These are phyloP conservation scores for Cotesia glomerata DNA, from an alignment of 1,140 invertebrate genomes.

Conservation along the genomic window DNA sequence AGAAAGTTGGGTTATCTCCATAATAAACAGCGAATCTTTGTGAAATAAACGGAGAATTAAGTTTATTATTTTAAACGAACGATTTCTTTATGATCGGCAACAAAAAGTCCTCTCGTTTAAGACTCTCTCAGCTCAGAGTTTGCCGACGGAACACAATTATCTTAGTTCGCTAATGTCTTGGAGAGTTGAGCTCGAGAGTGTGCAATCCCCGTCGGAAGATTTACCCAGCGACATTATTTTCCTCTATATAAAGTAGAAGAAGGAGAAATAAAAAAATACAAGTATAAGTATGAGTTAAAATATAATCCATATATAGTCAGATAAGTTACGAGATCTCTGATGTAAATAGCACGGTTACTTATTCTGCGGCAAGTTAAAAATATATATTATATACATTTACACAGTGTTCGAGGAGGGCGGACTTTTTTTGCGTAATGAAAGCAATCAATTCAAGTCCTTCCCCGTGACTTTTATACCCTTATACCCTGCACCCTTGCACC, in stretches of 20 bases:
- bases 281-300: neutral
- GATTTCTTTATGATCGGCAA: neutral
- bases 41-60: too few relatives aligned
- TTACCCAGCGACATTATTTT: conserved; percentile 37
- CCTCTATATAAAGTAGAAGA: conserved; percentile 6
- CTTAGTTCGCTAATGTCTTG: conserved; percentile 31
- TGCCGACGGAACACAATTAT: conserved; percentile 26
- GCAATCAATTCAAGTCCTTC: conserved; percentile 62
- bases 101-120: neutral
- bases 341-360: conserved; percentile 62
- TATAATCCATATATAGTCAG: conserved; percentile 33
- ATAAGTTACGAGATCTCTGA: conserved; percentile 61
- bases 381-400: conserved; percentile 31
- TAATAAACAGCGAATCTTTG: too few relatives aligned
- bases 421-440: conserved; percentile 63
- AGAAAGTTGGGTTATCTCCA: too few relatives aligned
- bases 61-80: neutral
- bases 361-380: conserved; percentile 61
- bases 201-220: conserved; percentile 35
- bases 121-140: neutral
- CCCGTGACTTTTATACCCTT: conserved; percentile 35
- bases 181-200: conserved; percentile 27
- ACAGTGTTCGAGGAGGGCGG: conserved; percentile 30
- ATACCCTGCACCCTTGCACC: neutral
- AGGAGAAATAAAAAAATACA: conserved; percentile 6